Percentiles rank a stretch among this genome's conserved stretches.
These are phyloP conservation scores for Torymus auratus DNA, from an alignment of 2,888 invertebrate species.

Conservation along the genomic window DNA sequence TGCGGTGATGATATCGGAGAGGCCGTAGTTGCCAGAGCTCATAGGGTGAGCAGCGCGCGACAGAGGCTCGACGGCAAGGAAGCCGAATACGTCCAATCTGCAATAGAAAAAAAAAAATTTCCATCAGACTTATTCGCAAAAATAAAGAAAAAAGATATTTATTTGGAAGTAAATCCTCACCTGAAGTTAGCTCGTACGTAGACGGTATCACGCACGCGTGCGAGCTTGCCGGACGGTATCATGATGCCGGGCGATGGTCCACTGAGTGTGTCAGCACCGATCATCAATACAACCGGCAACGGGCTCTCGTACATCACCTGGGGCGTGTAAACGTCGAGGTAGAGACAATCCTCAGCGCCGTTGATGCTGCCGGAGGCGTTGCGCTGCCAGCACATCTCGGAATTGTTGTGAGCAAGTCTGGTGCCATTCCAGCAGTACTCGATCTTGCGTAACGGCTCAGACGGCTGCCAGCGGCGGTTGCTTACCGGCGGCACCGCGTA, in stretches of 20 bases:
- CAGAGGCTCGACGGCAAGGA: slow-evolving; percentile 85
- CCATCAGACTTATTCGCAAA: neutral
- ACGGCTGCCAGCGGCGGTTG: slow-evolving; percentile 84
- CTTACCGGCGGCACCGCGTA: slow-evolving; percentile 86
- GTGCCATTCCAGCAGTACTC: slow-evolving; percentile 90
- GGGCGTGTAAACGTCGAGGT: slow-evolving; percentile 89
- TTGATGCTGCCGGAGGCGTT: slow-evolving; percentile 82
- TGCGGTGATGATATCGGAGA: slow-evolving; percentile 87
- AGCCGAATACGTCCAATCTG: slow-evolving; percentile 82
- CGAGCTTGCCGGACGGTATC: slow-evolving; percentile 86
- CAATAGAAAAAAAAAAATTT: slow-evolving; percentile 59
- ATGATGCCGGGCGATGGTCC: slow-evolving; percentile 86
- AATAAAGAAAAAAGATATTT: neutral
- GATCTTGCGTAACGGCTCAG: slow-evolving; percentile 82
- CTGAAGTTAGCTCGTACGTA: slow-evolving; percentile 93
- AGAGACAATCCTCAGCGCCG: slow-evolving; percentile 90
- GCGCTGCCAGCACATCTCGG: slow-evolving; percentile 84
- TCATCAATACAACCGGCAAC: slow-evolving; percentile 88
- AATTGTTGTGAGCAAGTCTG: slow-evolving; percentile 82
- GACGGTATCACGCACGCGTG: slow-evolving; percentile 87
- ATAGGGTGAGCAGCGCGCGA: slow-evolving; percentile 84
- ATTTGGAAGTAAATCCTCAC: slow-evolving; percentile 76
- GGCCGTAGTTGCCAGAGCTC: slow-evolving; percentile 90
- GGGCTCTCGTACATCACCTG: slow-evolving; percentile 87
- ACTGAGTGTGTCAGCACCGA: slow-evolving; percentile 87